Percentiles rank a stretch among this genome's conserved stretches.
Conservation (phyloP, 1,140 invertebrate species). For the Drosophila pectinifera region DNA sequence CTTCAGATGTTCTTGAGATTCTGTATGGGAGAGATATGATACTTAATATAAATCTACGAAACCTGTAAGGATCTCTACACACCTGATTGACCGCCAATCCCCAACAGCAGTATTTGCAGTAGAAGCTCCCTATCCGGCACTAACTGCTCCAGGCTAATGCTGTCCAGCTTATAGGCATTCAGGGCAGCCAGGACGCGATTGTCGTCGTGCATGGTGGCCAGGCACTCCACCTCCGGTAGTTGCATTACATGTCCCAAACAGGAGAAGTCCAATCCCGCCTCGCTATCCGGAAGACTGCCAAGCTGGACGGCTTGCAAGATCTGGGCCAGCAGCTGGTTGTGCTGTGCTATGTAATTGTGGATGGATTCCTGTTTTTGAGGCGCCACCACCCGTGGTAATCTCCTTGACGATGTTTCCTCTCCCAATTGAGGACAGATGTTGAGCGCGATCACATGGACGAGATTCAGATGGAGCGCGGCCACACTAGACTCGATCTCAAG, state of each 20-base stretch:
- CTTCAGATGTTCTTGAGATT: conserved; percentile 4
- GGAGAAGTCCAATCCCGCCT: conserved; percentile 38
- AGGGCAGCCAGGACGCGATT: conserved; percentile 86
- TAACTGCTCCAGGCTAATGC: conserved; percentile 12
- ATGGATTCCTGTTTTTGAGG: conserved; percentile 73
- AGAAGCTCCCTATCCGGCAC: conserved; percentile 33
- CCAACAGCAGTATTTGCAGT: conserved; percentile 63
- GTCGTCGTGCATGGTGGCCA: conserved; percentile 85
- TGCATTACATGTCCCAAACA: conserved; percentile 85
- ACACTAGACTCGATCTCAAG: conserved; percentile 86
- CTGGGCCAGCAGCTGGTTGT: conserved; percentile 87
- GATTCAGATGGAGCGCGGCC: conserved; percentile 86
- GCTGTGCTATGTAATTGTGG: conserved; percentile 86
- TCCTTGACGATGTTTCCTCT: background rate
- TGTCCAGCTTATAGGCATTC: conserved; percentile 78
- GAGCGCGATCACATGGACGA: conserved; percentile 87
- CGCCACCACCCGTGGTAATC: conserved; percentile 20
- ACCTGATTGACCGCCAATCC: conserved; percentile 54
- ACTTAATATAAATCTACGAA: background rate
- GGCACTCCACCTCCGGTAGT: conserved; percentile 65
- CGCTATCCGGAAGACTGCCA: conserved; percentile 46
- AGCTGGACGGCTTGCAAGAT: conserved; percentile 86
- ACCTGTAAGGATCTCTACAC: background rate
- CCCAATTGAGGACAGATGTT: conserved; percentile 87
- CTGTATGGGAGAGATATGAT: conserved; percentile 1